Conservation (phyloP, 2,888 invertebrate species). For the Congeria kusceri region DNA sequence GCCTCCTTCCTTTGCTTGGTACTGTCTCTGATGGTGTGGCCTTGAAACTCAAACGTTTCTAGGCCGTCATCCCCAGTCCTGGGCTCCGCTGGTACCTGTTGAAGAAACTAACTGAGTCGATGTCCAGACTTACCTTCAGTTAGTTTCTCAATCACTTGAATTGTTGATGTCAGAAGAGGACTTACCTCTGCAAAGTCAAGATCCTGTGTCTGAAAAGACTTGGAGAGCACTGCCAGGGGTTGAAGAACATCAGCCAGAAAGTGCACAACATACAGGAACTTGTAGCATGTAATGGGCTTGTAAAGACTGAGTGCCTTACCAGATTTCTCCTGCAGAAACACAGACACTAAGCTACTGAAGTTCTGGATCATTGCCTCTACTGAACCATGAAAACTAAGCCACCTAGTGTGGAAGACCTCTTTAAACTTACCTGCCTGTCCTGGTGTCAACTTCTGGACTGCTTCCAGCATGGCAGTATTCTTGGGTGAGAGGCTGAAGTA, state of each 20-base stretch:
- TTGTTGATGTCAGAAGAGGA: no score
- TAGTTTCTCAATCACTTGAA: slow-evolving; percentile 5
- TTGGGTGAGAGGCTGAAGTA: slow-evolving; percentile 14
- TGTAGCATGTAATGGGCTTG: no score
- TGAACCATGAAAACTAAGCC: slow-evolving; percentile 39
- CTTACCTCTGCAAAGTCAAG: no score
- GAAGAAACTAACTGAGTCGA: slow-evolving; percentile 29
- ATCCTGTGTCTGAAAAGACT: no score
- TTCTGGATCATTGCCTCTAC: slow-evolving; percentile 32
- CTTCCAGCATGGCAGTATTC: neutral
- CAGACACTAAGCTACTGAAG: slow-evolving; percentile 21
- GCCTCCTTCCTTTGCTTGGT: no score
- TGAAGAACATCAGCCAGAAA: no score
- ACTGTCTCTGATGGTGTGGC: no score
- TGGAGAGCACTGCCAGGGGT: no score
- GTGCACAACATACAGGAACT: no score
- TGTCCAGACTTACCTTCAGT: slow-evolving; percentile 26
- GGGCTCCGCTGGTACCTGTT: slow-evolving; percentile 36
- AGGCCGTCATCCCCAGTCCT: no score
- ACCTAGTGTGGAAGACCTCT: slow-evolving; percentile 32
- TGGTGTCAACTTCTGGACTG: neutral
- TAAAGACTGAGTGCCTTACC: slow-evolving; percentile 31
- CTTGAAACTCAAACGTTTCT: no score
- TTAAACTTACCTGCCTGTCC: slow-evolving; percentile 16
- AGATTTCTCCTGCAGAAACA: slow-evolving; percentile 28